A percentile compares a stretch with the other conserved stretches of the same genome.
These are phyloP conservation scores for Yponomeuta evonymella DNA, from an alignment of 2,888 invertebrate genomes.

Conservation along the genomic window DNA sequence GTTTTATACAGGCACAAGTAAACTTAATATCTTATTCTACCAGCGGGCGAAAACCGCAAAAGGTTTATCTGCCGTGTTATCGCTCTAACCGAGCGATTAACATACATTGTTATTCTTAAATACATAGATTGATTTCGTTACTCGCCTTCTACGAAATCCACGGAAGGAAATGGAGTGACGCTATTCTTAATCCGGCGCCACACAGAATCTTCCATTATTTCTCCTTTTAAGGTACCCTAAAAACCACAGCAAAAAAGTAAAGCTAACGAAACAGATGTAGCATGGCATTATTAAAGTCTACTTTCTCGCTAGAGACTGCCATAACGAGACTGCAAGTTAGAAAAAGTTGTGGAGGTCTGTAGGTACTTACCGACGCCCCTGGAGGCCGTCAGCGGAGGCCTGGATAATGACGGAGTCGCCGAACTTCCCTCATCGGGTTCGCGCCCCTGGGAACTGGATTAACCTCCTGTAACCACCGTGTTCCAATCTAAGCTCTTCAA, in stretches of 20 bases:
- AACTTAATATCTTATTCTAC: too few relatives aligned
- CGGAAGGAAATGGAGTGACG: too few relatives aligned
- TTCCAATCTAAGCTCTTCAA: background rate
- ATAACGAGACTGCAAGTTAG: conserved; percentile 51
- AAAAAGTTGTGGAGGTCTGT: conserved; percentile 40
- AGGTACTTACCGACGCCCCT: conserved; percentile 22
- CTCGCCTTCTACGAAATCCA: too few relatives aligned
- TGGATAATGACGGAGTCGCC: background rate
- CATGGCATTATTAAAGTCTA: conserved; percentile 35
- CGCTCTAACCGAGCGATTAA: too few relatives aligned
- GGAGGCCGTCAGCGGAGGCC: background rate
- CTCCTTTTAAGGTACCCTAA: background rate
- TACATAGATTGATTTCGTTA: too few relatives aligned
- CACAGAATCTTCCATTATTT: too few relatives aligned
- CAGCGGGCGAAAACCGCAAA: too few relatives aligned
- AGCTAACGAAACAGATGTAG: background rate
- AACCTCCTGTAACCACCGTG: background rate
- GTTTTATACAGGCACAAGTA: too few relatives aligned
- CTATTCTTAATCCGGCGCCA: too few relatives aligned
- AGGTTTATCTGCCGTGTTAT: too few relatives aligned
- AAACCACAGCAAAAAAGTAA: background rate
- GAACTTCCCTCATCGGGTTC: background rate
- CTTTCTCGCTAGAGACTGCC: conserved; percentile 39
- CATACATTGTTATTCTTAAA: too few relatives aligned
- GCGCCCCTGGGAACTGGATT: background rate